Evolutionary conservation across 2,888 invertebrate species (phyloP).

Genomic region (Oxystoma pomonae): DNA sequence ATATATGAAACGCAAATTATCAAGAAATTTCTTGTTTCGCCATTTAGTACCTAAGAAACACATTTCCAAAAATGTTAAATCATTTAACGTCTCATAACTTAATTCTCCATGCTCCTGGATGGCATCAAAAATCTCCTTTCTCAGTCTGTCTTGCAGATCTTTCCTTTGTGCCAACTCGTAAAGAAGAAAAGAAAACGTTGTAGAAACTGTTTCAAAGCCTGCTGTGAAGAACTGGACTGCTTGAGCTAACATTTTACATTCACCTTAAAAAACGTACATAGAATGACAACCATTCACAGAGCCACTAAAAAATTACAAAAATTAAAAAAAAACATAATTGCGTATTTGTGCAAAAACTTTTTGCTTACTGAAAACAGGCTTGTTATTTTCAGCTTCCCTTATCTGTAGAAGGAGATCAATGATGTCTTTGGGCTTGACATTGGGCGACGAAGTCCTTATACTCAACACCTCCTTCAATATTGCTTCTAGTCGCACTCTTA

Average conservation of each 20-base stretch:
- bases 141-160: slow-evolving; percentile 52
- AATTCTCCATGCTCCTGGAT: slow-evolving; percentile 45
- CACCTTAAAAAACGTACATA: neutral
- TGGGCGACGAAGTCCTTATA: neutral
- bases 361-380: no score
- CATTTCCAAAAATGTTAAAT: slow-evolving; percentile 51
- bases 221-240: slow-evolving; percentile 52
- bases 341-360: no score
- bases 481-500: neutral
- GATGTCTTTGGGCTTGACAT: neutral
- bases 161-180: slow-evolving; percentile 54
- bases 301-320: no score
- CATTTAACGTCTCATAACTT: slow-evolving; percentile 52
- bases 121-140: slow-evolving; percentile 49
- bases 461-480: neutral
- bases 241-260: slow-evolving; percentile 20
- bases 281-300: no score
- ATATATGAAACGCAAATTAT: no score
- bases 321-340: no score
- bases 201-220: slow-evolving; percentile 59
- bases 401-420: neutral
- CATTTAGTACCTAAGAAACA: slow-evolving; percentile 26
- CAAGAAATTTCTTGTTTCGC: no score
- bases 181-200: slow-evolving; percentile 54
- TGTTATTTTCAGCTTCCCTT: no score